Conservation (phyloP, 2,113 vertebrate species). For the Bubo bubo region DNA sequence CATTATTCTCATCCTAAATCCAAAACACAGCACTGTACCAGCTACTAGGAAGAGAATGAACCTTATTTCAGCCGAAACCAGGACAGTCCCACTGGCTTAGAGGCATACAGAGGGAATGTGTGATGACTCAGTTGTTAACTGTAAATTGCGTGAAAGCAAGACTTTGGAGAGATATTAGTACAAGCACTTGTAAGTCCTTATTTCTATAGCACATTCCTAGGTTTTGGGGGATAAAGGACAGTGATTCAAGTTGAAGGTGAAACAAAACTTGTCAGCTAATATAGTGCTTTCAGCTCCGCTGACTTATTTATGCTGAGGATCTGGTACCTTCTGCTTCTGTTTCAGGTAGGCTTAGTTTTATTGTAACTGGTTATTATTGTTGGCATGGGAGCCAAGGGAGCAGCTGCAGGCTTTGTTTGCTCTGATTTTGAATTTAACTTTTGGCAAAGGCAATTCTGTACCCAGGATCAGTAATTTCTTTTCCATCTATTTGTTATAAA, state of each 20-base stretch:
- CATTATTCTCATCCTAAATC: too few species aligned
- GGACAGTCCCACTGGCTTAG: too few species aligned
- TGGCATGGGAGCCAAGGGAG: neutral
- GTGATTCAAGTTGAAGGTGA: neutral
- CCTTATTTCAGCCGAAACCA: too few species aligned
- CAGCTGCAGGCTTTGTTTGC: constrained; percentile 5
- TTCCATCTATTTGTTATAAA: neutral
- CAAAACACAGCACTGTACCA: too few species aligned
- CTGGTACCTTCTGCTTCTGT: neutral
- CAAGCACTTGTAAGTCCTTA: neutral
- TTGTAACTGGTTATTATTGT: neutral
- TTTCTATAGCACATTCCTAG: neutral
- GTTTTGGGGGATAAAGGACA: neutral
- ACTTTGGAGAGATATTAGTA: neutral
- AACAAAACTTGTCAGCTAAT: neutral
- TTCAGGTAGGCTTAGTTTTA: neutral
- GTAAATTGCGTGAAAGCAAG: neutral
- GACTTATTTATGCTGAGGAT: neutral
- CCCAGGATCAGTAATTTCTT: neutral
- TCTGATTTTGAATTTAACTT: constrained; percentile 3
- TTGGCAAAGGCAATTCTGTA: neutral
- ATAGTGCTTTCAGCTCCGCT: neutral
- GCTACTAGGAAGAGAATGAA: too few species aligned
- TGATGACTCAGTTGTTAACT: neutral
- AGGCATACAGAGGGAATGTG: neutral